A percentile compares a stretch with the other conserved stretches of the same genome.
phyloP scores from a whole-genome alignment of 37 sponge, comb jelly and placozoan species.

The Ianthella basta region DNA sequence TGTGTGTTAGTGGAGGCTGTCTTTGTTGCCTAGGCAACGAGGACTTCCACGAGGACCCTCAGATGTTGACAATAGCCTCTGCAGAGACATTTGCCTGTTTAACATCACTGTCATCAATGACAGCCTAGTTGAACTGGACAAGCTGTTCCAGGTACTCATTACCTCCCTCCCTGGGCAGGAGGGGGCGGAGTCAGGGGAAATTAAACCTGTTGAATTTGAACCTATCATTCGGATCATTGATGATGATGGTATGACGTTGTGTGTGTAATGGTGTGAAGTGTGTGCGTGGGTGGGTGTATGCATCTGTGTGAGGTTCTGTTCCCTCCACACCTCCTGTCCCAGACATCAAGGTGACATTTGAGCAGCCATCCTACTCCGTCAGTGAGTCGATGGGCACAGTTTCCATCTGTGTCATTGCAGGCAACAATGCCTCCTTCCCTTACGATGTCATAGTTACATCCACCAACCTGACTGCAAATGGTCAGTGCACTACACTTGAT shows the following conservation, averaged over 20 bases:
- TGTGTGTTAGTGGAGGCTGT: too few species aligned
- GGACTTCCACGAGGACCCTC: neutral
- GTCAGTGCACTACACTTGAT: neutral
- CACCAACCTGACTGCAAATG: neutral
- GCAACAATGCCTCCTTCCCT: neutral
- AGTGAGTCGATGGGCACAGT: conserved; percentile 16
- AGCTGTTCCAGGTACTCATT: conserved; percentile 26
- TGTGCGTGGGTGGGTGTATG: neutral
- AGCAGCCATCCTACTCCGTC: conserved; percentile 6
- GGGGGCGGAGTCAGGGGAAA: neutral
- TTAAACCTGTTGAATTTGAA: neutral
- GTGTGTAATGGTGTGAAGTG: neutral
- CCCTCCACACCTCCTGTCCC: neutral
- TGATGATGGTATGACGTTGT: conserved; percentile 42
- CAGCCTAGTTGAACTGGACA: conserved; percentile 10
- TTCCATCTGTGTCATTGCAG: conserved; percentile 1
- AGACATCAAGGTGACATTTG: conserved; percentile 13
- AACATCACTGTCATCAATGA: conserved; percentile 33
- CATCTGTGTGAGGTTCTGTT: neutral
- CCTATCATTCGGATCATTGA: conserved; percentile 31
- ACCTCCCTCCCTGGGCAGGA: neutral
- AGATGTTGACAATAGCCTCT: neutral
- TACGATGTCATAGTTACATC: neutral
- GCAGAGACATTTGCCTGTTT: neutral
- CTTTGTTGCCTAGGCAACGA: neutral